A percentile compares a stretch with the other conserved stretches of the same genome.
These are phyloP conservation scores for Pyrocoelia pectoralis DNA, from an alignment of 2,888 invertebrate species.

Conservation along the genomic window DNA sequence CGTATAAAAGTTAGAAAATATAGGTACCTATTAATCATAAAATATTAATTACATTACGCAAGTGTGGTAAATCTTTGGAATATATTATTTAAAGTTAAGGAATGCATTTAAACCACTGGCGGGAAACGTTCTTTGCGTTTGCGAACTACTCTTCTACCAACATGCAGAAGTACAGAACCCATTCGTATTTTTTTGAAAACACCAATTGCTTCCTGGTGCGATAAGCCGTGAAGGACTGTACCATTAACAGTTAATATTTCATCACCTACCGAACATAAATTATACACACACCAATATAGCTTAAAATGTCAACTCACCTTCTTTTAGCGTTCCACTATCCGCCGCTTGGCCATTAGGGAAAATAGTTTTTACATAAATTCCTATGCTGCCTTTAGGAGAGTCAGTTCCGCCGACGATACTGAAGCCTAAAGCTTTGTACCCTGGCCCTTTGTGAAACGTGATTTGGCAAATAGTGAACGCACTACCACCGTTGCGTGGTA, in stretches of 20 bases:
- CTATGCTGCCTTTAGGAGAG: slow-evolving; percentile 85
- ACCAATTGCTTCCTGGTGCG: slow-evolving; percentile 90
- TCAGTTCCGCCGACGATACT: slow-evolving; percentile 90
- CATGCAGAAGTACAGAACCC: slow-evolving; percentile 79
- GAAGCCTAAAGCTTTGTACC: slow-evolving; percentile 86
- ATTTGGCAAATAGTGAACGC: slow-evolving; percentile 65
- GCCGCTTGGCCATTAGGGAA: slow-evolving; percentile 87
- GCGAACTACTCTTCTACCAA: slow-evolving; percentile 65
- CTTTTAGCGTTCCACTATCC: slow-evolving; percentile 78
- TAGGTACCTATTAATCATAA: slow-evolving; percentile 27
- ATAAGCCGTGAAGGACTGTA: slow-evolving; percentile 81
- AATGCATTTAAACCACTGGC: slow-evolving; percentile 44
- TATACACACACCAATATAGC: not conserved
- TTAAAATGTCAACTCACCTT: slow-evolving; percentile 67
- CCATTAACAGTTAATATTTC: slow-evolving; percentile 92
- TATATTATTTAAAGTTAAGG: slow-evolving; percentile 40
- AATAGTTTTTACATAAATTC: slow-evolving; percentile 88
- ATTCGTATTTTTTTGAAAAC: slow-evolving; percentile 91
- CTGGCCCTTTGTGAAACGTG: slow-evolving; percentile 80
- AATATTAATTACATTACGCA: slow-evolving; percentile 26
- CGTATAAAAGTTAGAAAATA: slow-evolving; percentile 36
- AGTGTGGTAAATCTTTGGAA: slow-evolving; percentile 45
- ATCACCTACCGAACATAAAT: slow-evolving; percentile 71
- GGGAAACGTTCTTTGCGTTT: slow-evolving; percentile 53
- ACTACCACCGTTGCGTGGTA: slow-evolving; percentile 65